phyloP scores from a whole-genome alignment of 2,113 vertebrate species.

The Paracanthobrama guichenoti region DNA sequence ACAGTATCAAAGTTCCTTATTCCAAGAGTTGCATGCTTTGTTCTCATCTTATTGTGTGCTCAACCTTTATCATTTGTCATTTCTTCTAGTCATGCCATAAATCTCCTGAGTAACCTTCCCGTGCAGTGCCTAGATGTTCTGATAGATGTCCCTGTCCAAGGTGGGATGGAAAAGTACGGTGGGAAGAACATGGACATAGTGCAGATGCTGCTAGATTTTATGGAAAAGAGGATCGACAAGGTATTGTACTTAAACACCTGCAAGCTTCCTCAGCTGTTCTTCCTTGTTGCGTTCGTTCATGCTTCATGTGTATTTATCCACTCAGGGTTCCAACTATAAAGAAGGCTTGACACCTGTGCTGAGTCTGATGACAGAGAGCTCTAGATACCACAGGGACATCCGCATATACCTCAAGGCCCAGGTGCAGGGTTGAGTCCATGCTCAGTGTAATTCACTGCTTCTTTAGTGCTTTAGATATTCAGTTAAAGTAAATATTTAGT shows the following conservation, averaged over 20 bases:
- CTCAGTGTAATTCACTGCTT: not conserved
- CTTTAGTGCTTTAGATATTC: not conserved
- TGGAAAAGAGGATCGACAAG: constrained; percentile 98
- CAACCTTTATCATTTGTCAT: constrained; percentile 39
- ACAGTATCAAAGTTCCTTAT: not conserved
- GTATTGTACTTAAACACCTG: constrained; percentile 68
- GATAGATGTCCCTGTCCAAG: constrained; percentile 83
- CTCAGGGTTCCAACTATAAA: constrained; percentile 92
- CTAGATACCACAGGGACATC: constrained; percentile 90
- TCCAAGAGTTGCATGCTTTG: not conserved
- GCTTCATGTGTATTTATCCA: constrained; percentile 46
- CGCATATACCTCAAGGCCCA: constrained; percentile 95
- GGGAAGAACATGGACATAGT: constrained; percentile 91
- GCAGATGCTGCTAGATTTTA: constrained; percentile 88
- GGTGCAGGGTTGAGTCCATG: constrained; percentile 70
- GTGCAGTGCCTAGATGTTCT: constrained; percentile 91
- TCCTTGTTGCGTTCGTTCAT: constrained; percentile 37
- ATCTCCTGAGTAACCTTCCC: constrained; percentile 95
- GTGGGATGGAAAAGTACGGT: constrained; percentile 79
- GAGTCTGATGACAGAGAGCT: constrained; percentile 91
- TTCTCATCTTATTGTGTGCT: not conserved
- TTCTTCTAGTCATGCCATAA: constrained; percentile 88
- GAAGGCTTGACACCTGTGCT: constrained; percentile 96
- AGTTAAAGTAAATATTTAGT: not conserved
- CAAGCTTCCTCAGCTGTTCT: not conserved